A percentile compares a stretch with the other conserved stretches of the same genome.
These are phyloP conservation scores for Palythoa grandis DNA, from an alignment of 92 coral and sea anemone genomes.

Conservation along the genomic window DNA sequence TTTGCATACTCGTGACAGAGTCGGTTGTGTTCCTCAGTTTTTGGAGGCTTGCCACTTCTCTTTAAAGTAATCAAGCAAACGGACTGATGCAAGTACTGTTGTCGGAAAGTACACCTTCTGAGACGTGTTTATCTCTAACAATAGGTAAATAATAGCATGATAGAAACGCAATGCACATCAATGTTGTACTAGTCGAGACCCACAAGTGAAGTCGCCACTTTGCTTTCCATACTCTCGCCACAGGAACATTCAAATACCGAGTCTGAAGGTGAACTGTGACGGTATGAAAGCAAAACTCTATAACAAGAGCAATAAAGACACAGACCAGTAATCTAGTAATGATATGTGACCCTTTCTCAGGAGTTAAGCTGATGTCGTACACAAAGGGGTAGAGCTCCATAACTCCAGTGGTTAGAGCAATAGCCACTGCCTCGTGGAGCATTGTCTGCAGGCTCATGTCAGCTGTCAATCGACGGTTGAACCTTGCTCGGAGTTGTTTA, in stretches of 20 bases:
- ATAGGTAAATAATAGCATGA: slow-evolving; percentile 12
- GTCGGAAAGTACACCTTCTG: background rate
- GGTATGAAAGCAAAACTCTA: slow-evolving; percentile 23
- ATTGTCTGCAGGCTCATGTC: slow-evolving; percentile 41
- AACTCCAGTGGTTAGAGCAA: slow-evolving; percentile 16
- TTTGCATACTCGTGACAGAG: too few relatives aligned
- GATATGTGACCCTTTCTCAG: slow-evolving; percentile 17
- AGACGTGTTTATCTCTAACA: slow-evolving; percentile 16
- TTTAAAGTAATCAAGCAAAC: background rate
- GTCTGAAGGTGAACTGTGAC: slow-evolving; percentile 31
- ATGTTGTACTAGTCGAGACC: slow-evolving; percentile 24
- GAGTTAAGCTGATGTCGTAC: slow-evolving; percentile 15
- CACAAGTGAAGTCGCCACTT: slow-evolving; percentile 33
- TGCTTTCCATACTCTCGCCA: slow-evolving; percentile 29
- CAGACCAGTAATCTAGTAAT: background rate
- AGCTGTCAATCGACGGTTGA: slow-evolving; percentile 6
- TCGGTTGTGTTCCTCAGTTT: too few relatives aligned
- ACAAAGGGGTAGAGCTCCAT: slow-evolving; percentile 14
- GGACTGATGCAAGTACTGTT: slow-evolving; percentile 10
- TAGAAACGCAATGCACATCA: slow-evolving; percentile 31
- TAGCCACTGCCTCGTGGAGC: slow-evolving; percentile 33
- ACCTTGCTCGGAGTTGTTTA: slow-evolving; percentile 1
- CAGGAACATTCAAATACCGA: slow-evolving; percentile 27
- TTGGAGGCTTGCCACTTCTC: background rate
- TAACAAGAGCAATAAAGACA: slow-evolving; percentile 23